A percentile compares a stretch with the other conserved stretches of the same genome.
These are phyloP conservation scores for Leptinotarsa defecta DNA, from an alignment of 1,140 invertebrate genomes.

Conservation along the genomic window DNA sequence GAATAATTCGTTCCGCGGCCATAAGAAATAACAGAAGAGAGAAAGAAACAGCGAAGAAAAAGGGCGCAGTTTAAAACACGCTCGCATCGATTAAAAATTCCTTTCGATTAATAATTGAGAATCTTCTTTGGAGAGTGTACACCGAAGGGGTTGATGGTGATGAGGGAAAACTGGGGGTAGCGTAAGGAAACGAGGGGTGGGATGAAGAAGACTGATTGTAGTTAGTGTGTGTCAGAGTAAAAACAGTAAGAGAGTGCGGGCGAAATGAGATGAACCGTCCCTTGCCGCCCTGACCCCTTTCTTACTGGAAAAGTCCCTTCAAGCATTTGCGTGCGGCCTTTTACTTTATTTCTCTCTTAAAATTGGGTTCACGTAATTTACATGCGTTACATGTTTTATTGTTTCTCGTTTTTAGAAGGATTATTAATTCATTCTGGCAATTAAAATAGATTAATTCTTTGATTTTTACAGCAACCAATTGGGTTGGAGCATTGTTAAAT, in stretches of 20 bases:
- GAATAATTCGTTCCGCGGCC: slow-evolving; percentile 13
- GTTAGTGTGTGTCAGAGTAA: slow-evolving; percentile 54
- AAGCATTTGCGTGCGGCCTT: slow-evolving; percentile 17
- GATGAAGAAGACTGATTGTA: slow-evolving; percentile 55
- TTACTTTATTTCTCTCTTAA: slow-evolving; percentile 24
- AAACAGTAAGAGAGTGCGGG: slow-evolving; percentile 47
- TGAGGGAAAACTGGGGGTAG: slow-evolving; percentile 37
- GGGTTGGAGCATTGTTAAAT: too few relatives aligned
- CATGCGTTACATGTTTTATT: slow-evolving; percentile 33
- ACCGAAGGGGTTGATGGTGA: slow-evolving; percentile 53
- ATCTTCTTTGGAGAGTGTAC: slow-evolving; percentile 56
- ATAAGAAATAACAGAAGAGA: slow-evolving; percentile 32
- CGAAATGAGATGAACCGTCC: slow-evolving; percentile 41
- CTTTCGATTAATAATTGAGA: slow-evolving; percentile 58
- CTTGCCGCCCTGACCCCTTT: slow-evolving; percentile 31
- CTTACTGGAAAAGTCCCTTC: slow-evolving; percentile 25
- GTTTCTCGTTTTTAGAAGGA: slow-evolving; percentile 12
- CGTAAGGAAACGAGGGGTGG: slow-evolving; percentile 34
- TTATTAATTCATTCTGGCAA: background rate
- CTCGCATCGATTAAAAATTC: slow-evolving; percentile 57
- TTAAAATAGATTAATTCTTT: background rate
- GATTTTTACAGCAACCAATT: background rate
- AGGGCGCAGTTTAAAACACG: slow-evolving; percentile 51
- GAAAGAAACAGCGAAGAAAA: slow-evolving; percentile 43
- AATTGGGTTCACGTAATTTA: slow-evolving; percentile 33